Base-by-base conservation (phyloP, 1,140 invertebrate species). In the Sarcophaga peregrina region DNA sequence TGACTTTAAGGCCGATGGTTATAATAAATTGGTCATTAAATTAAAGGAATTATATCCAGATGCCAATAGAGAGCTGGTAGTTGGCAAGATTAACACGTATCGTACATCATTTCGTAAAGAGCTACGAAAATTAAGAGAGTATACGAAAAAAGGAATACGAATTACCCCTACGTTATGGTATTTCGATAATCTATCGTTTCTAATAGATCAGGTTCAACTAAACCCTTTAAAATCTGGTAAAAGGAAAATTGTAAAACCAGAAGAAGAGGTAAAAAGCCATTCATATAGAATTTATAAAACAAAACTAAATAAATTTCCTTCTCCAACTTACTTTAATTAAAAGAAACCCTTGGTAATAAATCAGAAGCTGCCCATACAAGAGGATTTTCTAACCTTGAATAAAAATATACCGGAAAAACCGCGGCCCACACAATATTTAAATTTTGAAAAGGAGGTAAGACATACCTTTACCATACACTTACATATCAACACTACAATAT, bases 21-120 rank as follows among this genome's bases (percentile, higher is more conserved):
- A 80, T 50, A 10, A 5, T 6, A 50, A 17, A 50, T 47, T 80
- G 20, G n/a, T 50, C n/a, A 10, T 11, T 17, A 54, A 80, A 50
- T 47, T 80, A 37, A 54, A 52, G 50, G 76, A 50, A 80, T 8
- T 50, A 7, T 46, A 80, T 52, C 45, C 76, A 11, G 76, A 80
- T 47, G 76, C 48, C 3, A 15, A 47, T 20, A 17, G 52, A 17
- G 17, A 80, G 50, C 13, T 47, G 47, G 76, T 80, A 17, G 47
- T 80, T 8, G 20, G 76, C 37, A 52, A 20, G 9, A 47, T 46
- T 50, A 47, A 50, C 4, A 50, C 48, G 46, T 52, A 20, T 47
- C 76, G 76, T 80, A 58, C 54, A 0, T 58, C 54, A 52, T 50
- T 17, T n/a, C 48, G 47, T 9, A 80, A 80, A 50, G 52, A 80